phyloP scores from a whole-genome alignment of 2,797 vertebrate genomes.

The Cuniculus paca region DNA sequence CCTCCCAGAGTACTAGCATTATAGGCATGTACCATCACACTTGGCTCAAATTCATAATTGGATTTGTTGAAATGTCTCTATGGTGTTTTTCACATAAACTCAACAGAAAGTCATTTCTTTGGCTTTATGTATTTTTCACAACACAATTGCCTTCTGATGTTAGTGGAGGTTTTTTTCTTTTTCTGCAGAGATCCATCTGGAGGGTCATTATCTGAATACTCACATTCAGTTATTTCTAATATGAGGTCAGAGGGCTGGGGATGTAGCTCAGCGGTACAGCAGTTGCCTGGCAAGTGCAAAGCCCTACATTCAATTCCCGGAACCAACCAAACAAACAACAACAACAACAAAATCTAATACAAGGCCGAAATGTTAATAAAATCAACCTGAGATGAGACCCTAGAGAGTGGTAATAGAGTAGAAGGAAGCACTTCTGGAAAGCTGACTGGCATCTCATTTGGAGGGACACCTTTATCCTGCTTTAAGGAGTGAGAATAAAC shows the following conservation, averaged over 20 bases:
- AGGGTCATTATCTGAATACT: slow-evolving; percentile 6
- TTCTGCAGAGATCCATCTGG: neutral
- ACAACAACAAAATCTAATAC: neutral
- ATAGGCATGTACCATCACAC: neutral
- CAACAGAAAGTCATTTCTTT: neutral
- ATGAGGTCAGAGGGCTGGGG: neutral
- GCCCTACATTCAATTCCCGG: too few species aligned
- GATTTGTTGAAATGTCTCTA: neutral
- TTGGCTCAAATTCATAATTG: neutral
- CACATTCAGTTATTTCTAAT: slow-evolving; percentile 22
- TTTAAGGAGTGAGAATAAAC: slow-evolving; percentile 5
- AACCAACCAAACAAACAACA: too few species aligned
- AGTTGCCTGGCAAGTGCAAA: too few species aligned
- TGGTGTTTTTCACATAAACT: neutral
- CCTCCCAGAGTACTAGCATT: neutral
- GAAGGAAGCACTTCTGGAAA: neutral
- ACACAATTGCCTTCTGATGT: neutral
- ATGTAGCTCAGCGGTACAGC: too few species aligned
- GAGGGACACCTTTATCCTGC: neutral
- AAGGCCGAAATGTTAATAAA: slow-evolving; percentile 28
- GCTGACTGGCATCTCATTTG: neutral
- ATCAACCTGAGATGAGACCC: neutral
- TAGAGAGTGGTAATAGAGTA: neutral
- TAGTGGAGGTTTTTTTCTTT: neutral
- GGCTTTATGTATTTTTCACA: neutral